Evolutionary conservation across 2,113 vertebrate genomes (phyloP).

Genomic region (Paramormyrops kingsleyae): DNA sequence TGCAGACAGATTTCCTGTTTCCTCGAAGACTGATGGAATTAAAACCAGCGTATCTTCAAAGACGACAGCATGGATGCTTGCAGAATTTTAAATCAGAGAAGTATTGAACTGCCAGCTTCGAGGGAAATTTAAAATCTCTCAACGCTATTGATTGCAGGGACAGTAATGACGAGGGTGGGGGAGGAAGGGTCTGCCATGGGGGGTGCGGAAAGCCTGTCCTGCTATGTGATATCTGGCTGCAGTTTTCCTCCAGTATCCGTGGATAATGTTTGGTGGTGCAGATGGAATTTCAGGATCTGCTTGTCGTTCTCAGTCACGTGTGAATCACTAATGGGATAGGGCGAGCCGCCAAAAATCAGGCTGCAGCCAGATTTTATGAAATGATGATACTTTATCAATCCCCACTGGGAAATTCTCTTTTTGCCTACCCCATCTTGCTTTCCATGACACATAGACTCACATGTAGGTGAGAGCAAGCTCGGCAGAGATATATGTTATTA

Average conservation of each 20-base stretch:
- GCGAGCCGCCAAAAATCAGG: neutral
- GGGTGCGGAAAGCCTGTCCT: neutral
- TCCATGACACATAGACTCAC: too few species aligned
- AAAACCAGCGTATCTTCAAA: neutral
- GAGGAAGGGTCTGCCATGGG: neutral
- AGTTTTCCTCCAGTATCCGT: neutral
- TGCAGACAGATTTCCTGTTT: neutral
- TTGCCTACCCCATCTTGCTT: too few species aligned
- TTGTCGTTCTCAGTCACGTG: neutral
- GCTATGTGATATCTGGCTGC: neutral
- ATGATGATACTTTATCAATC: conserved; percentile 16
- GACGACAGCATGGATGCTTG: neutral
- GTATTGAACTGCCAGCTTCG: neutral
- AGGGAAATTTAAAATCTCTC: neutral
- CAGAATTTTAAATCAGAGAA: neutral
- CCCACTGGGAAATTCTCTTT: too few species aligned
- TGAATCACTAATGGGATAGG: neutral
- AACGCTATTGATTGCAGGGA: neutral
- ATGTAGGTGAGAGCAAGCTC: too few species aligned
- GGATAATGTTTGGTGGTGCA: neutral
- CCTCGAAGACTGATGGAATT: neutral
- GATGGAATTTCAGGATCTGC: neutral
- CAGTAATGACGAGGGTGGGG: neutral
- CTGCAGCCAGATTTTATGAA: neutral
- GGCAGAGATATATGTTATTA: neutral